A percentile compares a stretch with the other conserved stretches of the same genome.
phyloP scores from a whole-genome alignment of 1,140 invertebrate species.

The Doryteuthis pealeii region DNA sequence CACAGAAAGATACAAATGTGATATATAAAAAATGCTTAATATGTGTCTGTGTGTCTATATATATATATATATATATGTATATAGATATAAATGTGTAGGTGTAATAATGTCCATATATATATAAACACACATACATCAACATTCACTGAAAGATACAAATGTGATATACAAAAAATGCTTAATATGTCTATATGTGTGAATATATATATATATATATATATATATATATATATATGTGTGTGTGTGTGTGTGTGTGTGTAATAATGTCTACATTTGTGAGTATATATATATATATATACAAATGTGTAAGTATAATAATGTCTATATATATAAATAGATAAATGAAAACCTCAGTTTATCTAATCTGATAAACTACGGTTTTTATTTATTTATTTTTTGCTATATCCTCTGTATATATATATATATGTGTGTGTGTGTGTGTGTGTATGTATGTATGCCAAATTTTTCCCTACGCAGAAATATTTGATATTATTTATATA shows the following conservation, averaged over 20 bases:
- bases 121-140: not conserved
- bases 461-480: too few relatives aligned
- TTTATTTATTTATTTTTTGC: not conserved
- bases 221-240: not conserved
- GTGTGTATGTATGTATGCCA: too few relatives aligned
- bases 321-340: not conserved
- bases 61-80: not conserved
- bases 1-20: too few relatives aligned
- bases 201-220: not conserved
- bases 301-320: not conserved
- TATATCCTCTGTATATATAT: not conserved
- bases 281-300: not conserved
- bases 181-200: not conserved
- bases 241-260: not conserved
- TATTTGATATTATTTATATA: not conserved
- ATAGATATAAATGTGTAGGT: not conserved
- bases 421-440: not conserved
- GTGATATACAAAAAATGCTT: not conserved
- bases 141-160: not conserved
- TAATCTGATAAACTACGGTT: not conserved
- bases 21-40: too few relatives aligned
- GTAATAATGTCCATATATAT: not conserved
- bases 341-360: not conserved
- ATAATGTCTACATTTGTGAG: not conserved
- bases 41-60: not conserved